phyloP scores from a whole-genome alignment of 1,140 invertebrate genomes.

The Drosophila tropicalis region DNA sequence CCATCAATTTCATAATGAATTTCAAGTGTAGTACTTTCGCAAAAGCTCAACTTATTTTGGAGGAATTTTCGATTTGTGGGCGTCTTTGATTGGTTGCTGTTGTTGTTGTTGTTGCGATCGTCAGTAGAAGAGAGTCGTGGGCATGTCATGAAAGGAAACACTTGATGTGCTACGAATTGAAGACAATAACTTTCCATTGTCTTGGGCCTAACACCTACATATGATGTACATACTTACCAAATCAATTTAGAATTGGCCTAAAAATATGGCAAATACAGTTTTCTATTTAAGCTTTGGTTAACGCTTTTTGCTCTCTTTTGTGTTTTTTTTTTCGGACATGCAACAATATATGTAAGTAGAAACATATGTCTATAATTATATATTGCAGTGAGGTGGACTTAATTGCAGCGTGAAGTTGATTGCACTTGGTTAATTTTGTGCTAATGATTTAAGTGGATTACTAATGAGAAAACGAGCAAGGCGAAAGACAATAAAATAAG shows the following conservation, averaged over 20 bases:
- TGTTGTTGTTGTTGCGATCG: too few species aligned
- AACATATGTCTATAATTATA: conserved; percentile 13
- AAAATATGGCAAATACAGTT: conserved; percentile 12
- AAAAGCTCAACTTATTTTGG: conserved; percentile 1
- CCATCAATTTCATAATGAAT: not conserved
- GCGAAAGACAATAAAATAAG: not conserved
- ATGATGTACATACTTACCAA: not conserved
- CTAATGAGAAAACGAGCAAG: conserved; percentile 15
- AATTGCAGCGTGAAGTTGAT: conserved; percentile 60
- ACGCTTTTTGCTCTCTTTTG: conserved; percentile 5
- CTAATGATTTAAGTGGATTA: conserved; percentile 23
- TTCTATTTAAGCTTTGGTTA: conserved; percentile 9
- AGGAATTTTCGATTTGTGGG: conserved; percentile 34
- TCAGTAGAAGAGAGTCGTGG: conserved; percentile 16
- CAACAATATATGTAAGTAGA: conserved; percentile 2
- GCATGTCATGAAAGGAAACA: conserved; percentile 62
- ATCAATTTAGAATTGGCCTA: conserved; percentile 32
- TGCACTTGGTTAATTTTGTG: conserved; percentile 43
- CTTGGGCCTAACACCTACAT: conserved; percentile 19
- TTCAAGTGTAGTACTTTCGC: conserved; percentile 8
- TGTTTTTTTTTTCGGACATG: conserved; percentile 10
- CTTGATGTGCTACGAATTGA: conserved; percentile 39
- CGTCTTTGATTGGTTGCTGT: conserved; percentile 46
- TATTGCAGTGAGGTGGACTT: conserved; percentile 35
- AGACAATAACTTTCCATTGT: conserved; percentile 56